Evolutionary conservation across 2,888 invertebrate genomes (phyloP).

Genomic region (Nemurella pictetii): DNA sequence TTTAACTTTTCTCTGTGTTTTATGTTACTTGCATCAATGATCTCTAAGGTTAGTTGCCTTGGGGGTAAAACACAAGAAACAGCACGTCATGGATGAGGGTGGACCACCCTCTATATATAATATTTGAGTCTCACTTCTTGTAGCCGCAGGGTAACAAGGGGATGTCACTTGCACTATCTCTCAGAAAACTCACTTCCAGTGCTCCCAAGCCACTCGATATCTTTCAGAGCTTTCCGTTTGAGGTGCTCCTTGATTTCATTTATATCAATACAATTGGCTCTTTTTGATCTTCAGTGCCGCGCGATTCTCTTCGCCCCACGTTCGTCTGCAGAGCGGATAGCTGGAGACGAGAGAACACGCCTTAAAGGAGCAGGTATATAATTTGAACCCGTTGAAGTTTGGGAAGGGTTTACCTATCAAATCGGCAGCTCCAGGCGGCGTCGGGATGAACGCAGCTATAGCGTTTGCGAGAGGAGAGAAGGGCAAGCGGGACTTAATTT

Average conservation of each 20-base stretch:
- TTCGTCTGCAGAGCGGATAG: not conserved
- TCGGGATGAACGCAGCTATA: not conserved
- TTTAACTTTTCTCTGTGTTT: not conserved
- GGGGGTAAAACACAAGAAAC: constrained; percentile 11
- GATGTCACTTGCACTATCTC: constrained; percentile 15
- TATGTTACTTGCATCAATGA: not conserved
- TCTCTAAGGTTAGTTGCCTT: not conserved
- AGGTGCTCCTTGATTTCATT: not conserved
- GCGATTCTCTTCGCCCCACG: not conserved
- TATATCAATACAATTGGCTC: not conserved
- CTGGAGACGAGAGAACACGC: not conserved
- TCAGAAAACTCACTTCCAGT: not conserved
- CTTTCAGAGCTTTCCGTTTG: not conserved
- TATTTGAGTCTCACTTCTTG: not conserved
- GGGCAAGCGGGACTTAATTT: constrained; percentile 25
- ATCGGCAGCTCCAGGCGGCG: not conserved
- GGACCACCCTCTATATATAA: not conserved
- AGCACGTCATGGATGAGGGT: not conserved
- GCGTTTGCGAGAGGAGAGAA: constrained; percentile 12
- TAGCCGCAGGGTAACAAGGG: constrained; percentile 12
- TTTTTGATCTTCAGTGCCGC: not conserved
- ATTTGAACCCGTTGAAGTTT: constrained; percentile 11
- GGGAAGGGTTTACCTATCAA: constrained; percentile 4
- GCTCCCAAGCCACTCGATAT: not conserved
- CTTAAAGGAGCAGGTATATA: not conserved